Base-by-base conservation (phyloP, 2,797 vertebrate species). In the Coccyzus lansbergi region DNA sequence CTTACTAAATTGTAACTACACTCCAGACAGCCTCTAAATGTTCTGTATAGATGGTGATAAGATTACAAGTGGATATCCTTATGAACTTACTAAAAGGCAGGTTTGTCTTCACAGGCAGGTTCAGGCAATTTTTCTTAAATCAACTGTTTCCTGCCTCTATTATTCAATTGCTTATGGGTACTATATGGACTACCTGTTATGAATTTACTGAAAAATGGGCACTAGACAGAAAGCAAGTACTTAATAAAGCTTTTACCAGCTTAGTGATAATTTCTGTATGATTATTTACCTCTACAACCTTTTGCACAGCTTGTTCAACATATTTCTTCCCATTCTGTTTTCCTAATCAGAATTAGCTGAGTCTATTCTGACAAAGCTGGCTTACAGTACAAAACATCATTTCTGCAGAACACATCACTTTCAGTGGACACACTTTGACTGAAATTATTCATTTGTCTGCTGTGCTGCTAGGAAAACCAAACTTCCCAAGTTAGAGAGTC, bases 211-310 rank as follows among this genome's bases (percentile, higher is more conserved):
- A 86, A 89, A 91, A 83, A 85, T 36, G 31, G 40, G 4, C 29
- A 62, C 34, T 55, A 56, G 58, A 29, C 22, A 53, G n/a, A 44
- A 85, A 89, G 60, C 3, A 71, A 74, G 6, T 33, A 59, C 28
- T 58, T 46, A 92, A 90, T 68, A 62, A 77, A 75, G n/a, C 15
- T 75, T 93, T 85, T 62, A 68, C 59, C 22, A 72, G 52, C 20
- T 78, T 76, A 71, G 53, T 16, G 15, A 58, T 65, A 55, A 65
- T 71, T 95, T 88, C 51, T 3, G 0, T 65, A 26, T n/a, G 17
- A 83, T 69, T 90, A 68, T 38, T 92, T 87, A 78, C 71, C 70
- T 91, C 64, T 94, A 26, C 26, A 93, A 42, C n/a, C 48, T 94
- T 93, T 55, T 71, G 34, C 38, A 65, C 49, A 70, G 68, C 21